These are phyloP conservation scores for Xenus cinereus DNA, from an alignment of 2,113 vertebrate genomes.

Conservation along the genomic window DNA sequence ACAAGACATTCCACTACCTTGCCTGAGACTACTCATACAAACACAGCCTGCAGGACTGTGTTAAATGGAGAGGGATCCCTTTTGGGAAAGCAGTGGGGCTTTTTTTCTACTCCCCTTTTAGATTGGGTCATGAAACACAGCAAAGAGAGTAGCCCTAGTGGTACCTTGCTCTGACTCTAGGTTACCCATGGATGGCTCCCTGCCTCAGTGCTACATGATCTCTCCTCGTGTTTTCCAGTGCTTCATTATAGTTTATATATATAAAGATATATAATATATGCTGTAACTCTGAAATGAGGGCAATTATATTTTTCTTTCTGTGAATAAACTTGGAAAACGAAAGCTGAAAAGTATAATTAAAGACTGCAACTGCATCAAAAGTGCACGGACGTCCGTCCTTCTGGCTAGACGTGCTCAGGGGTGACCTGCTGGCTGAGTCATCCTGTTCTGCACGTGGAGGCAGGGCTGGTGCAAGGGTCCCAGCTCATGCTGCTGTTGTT, in stretches of 20 bases:
- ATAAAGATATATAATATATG: background rate
- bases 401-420: rapidly evolving
- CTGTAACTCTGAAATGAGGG: background rate
- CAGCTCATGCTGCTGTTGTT: background rate
- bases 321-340: background rate
- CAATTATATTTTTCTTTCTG: background rate
- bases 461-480: background rate
- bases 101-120: background rate
- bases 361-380: background rate
- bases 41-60: background rate
- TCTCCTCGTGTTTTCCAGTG: background rate
- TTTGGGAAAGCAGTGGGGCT: background rate
- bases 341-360: background rate
- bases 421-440: no score
- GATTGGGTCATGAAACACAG: background rate
- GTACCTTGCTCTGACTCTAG: rapidly evolving
- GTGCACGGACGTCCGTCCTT: rapidly evolving
- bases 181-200: background rate
- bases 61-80: background rate
- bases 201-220: background rate
- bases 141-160: background rate
- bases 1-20: background rate
- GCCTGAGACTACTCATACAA: background rate
- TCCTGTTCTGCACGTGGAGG: background rate
- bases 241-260: background rate